Evolutionary conservation across 2,113 vertebrate species (phyloP), one percentile per base, ranked within the genome.

Genomic region (Hyla sarda): DNA sequence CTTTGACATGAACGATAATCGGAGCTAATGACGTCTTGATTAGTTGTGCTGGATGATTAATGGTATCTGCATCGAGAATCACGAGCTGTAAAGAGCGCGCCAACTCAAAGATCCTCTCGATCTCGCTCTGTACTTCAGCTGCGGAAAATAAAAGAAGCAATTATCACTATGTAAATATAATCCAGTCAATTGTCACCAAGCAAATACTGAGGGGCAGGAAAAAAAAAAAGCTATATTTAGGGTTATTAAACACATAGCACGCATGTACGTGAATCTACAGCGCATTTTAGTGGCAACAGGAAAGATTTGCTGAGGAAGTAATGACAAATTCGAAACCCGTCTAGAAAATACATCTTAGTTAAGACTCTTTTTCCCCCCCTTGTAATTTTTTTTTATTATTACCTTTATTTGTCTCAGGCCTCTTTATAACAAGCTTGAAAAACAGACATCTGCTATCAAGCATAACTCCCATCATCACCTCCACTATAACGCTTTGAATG

Each of bases 81-180:
- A 99, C 98, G 90, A 99, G 94, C 89, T 99, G 98, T 6, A 99
- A 93, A 82, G 97, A 98, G 88, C 98, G 93, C 58, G 98, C 98
- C 94, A 99, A 89, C 91, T 99, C 98, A 87, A 99, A 99, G 91
- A 99, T 99, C 89, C 98, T 94, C 87, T 99, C 98, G 9, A 99
- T 99, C 89, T 99, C 98, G 89, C 98, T 99, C 91, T 99, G 98
- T 21, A 99, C 98, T 92, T 99, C 98, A 45, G 97, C 98, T 99
- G 65, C 82, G 90, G 88, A 78, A 88, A 86, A 83, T 17, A 72
- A 84, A 37, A 60, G 60, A 88, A 23, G 78, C 1, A 87, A 75
- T 6, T 86, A 79, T 13, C 19, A 50, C 28, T 48, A 77, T 58
- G 48, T 3, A 71, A 56, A 72, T 58, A 72, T 41, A 86, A 86